Evolutionary conservation across 1,140 invertebrate species (phyloP).

Genomic region (Aphaenogaster rudis): DNA sequence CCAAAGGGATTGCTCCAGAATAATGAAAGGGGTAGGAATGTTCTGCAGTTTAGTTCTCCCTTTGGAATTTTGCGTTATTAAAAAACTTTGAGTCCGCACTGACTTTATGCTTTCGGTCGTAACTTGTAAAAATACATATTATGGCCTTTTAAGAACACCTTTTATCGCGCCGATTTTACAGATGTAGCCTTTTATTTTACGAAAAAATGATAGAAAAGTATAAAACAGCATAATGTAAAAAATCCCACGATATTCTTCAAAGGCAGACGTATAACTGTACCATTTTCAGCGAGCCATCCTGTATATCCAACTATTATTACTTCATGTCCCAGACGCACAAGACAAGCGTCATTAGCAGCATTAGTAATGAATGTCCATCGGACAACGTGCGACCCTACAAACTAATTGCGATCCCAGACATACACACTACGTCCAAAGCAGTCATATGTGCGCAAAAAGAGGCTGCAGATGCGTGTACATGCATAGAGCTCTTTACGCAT

Average conservation of each 20-base stretch:
- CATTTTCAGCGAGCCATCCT: not conserved
- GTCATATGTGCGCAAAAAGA: constrained; percentile 48
- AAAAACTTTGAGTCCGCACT: constrained; percentile 38
- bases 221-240: not conserved
- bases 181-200: not conserved
- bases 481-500: constrained; percentile 30
- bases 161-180: constrained; percentile 10
- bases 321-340: constrained; percentile 31
- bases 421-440: constrained; percentile 37
- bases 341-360: constrained; percentile 53
- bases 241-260: not conserved
- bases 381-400: constrained; percentile 9
- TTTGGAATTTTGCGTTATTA: constrained; percentile 33
- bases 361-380: constrained; percentile 44
- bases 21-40: constrained; percentile 40
- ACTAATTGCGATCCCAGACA: constrained; percentile 54
- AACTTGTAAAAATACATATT: constrained; percentile 46
- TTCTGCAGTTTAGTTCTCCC: constrained; percentile 43
- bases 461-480: constrained; percentile 20
- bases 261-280: not conserved
- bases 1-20: constrained; percentile 37
- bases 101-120: constrained; percentile 20
- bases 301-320: constrained; percentile 41
- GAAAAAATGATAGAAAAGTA: not conserved
- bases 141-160: not conserved